Conservation (phyloP, 2,113 vertebrate species). For the Polyodon spathula region DNA sequence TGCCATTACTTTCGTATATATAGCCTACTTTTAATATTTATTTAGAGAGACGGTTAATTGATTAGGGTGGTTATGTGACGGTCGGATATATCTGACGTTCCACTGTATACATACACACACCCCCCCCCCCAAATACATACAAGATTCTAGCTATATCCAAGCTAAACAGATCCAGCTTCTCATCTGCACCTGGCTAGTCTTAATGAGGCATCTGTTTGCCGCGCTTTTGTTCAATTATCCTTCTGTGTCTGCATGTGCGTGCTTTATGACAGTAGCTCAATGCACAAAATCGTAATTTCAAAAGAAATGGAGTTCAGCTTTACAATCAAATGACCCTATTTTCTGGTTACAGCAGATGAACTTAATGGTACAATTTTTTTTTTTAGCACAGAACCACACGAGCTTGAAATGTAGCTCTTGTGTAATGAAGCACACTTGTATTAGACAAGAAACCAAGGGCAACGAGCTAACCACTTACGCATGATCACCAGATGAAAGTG, state of each 20-base stretch:
- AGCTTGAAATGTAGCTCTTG: neutral
- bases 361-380: conserved; percentile 9
- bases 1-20: too few species aligned
- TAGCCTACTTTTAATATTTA: too few species aligned
- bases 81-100: too few species aligned
- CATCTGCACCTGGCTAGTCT: neutral
- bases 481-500: too few species aligned
- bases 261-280: conserved; percentile 5
- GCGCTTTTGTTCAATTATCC: neutral
- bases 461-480: neutral
- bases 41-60: too few species aligned
- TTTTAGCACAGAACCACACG: neutral
- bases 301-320: conserved; percentile 8
- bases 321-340: conserved; percentile 14
- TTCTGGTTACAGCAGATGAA: conserved; percentile 23
- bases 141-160: too few species aligned
- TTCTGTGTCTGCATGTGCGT: conserved; percentile 2
- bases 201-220: neutral
- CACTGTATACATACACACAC: too few species aligned
- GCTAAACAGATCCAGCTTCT: neutral
- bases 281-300: conserved; percentile 17
- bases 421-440: conserved; percentile 8
- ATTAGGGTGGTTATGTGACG: too few species aligned
- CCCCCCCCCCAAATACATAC: too few species aligned
- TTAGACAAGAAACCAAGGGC: conserved; percentile 10